phyloP scores from a whole-genome alignment of 1,140 invertebrate species.

The Tetramorium parvispinum region DNA sequence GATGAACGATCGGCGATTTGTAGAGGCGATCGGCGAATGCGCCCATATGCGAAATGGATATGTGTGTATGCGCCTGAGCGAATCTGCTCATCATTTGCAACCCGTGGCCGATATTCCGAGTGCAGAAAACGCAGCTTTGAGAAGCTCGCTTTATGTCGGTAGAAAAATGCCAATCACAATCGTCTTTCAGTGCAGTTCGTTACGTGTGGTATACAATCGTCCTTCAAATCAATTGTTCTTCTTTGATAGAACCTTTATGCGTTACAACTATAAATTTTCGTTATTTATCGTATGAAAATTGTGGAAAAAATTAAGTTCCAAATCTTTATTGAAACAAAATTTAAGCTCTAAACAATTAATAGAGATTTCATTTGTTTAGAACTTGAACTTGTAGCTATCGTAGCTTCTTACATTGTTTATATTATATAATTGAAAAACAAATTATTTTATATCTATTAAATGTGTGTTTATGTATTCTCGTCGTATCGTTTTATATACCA shows the following conservation, averaged over 20 bases:
- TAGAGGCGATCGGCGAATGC: slow-evolving; percentile 62
- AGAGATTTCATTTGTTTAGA: not conserved
- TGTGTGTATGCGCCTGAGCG: slow-evolving; percentile 26
- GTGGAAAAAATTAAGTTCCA: not conserved
- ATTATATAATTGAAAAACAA: not conserved
- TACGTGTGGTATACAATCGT: slow-evolving; percentile 41
- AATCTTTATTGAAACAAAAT: not conserved
- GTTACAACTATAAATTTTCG: not conserved
- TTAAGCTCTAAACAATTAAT: not conserved
- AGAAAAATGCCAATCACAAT: slow-evolving; percentile 48
- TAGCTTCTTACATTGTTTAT: not conserved
- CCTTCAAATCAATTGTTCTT: not conserved
- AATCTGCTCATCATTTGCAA: slow-evolving; percentile 49
- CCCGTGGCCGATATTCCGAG: slow-evolving; percentile 46
- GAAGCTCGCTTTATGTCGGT: slow-evolving; percentile 26
- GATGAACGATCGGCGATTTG: slow-evolving; percentile 72
- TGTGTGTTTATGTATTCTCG: not conserved
- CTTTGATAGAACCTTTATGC: slow-evolving; percentile 1
- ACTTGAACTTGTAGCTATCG: not conserved
- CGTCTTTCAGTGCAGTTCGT: slow-evolving; percentile 51
- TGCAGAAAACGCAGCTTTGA: slow-evolving; percentile 32
- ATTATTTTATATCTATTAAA: not conserved
- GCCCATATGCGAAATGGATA: slow-evolving; percentile 40
- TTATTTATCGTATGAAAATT: not conserved
- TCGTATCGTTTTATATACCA: not conserved